Evolutionary conservation across 2,113 vertebrate genomes (phyloP).

Genomic region (Baryphthengus martii): DNA sequence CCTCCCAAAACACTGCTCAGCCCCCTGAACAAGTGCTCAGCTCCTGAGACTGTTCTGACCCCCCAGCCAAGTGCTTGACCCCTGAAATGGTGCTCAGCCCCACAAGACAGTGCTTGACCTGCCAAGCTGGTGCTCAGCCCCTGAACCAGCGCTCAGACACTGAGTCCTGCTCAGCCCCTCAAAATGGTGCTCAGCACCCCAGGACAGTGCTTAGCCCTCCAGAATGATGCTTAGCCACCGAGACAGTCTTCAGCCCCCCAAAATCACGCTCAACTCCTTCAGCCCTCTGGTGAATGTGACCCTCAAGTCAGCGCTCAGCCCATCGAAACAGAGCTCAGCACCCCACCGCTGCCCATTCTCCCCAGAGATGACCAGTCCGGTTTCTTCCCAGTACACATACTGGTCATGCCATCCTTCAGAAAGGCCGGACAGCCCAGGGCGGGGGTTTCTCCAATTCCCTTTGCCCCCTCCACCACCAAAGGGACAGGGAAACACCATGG

Average conservation of each 20-base stretch:
- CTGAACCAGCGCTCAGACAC: neutral
- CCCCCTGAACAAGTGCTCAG: neutral
- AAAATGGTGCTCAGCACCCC: neutral
- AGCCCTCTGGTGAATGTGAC: too few species aligned
- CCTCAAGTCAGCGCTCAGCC: neutral
- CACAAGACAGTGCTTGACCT: neutral
- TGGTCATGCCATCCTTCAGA: neutral
- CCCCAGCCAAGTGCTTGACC: neutral
- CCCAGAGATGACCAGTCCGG: neutral
- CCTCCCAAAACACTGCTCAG: neutral
- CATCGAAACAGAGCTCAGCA: neutral
- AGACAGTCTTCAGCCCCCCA: neutral
- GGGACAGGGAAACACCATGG: fast-evolving
- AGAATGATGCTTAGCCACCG: neutral
- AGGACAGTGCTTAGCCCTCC: neutral
- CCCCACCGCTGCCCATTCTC: neutral
- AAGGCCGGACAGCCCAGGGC: neutral
- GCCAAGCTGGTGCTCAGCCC: neutral
- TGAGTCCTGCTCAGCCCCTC: neutral
- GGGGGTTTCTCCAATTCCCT: neutral
- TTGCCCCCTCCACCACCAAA: neutral
- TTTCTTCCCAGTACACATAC: neutral
- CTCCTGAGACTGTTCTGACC: too few species aligned
- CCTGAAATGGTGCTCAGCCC: neutral
- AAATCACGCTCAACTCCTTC: too few species aligned